A percentile compares a stretch with the other conserved stretches of the same genome.
These are phyloP conservation scores for Colaptes auratus DNA, from an alignment of 2,113 vertebrate species.

Conservation along the genomic window DNA sequence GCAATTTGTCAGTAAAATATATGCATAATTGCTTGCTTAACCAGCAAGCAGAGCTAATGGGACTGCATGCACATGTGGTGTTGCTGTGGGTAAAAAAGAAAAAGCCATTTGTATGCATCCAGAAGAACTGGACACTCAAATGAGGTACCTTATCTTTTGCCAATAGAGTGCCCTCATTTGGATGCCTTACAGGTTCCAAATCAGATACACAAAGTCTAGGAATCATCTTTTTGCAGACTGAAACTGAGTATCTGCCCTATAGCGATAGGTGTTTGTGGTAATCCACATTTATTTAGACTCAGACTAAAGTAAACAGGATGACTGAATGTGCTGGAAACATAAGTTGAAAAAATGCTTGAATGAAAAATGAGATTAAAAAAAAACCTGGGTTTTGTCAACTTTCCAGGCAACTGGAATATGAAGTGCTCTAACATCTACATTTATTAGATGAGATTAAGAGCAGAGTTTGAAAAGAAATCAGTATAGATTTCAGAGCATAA, in stretches of 20 bases:
- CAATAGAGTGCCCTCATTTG: rapidly evolving
- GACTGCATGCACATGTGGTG: not conserved
- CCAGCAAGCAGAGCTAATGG: not conserved
- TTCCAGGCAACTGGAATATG: not conserved
- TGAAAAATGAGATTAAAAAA: not conserved
- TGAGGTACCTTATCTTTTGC: not conserved
- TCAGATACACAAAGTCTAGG: too few species aligned
- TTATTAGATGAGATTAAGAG: constrained; percentile 34
- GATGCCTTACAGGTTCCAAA: not conserved
- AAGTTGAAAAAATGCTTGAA: not conserved
- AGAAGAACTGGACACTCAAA: not conserved
- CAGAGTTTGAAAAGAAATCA: constrained; percentile 9
- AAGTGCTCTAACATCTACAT: not conserved
- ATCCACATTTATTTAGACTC: not conserved
- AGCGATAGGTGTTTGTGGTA: not conserved
- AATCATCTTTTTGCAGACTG: not conserved
- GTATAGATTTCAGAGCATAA: constrained; percentile 9
- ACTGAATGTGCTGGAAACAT: not conserved
- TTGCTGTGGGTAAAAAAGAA: not conserved
- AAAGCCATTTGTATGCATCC: not conserved
- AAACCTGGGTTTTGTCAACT: not conserved
- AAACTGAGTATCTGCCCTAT: not conserved
- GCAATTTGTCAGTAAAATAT: not conserved
- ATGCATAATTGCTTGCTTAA: not conserved
- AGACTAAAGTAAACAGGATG: not conserved